phyloP scores from a whole-genome alignment of 2,113 vertebrate genomes.

The Amazona vittata region DNA sequence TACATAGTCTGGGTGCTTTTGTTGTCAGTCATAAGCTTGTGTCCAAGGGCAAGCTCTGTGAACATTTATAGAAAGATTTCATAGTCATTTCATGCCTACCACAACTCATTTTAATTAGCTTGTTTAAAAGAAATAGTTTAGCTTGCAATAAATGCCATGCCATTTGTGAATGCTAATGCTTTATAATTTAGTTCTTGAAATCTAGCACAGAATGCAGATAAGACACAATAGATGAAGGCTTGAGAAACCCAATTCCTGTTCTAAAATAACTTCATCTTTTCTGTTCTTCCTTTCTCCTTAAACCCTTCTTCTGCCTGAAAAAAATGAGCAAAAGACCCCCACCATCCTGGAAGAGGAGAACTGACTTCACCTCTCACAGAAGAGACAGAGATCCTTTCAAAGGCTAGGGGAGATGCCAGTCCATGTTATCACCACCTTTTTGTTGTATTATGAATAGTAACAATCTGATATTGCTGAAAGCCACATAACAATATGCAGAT shows the following conservation, averaged over 20 bases:
- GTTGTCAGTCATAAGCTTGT: neutral
- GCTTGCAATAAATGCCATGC: slow-evolving; percentile 7
- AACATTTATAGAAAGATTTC: slow-evolving; percentile 7
- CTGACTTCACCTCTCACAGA: neutral
- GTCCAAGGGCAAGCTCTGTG: slow-evolving; percentile 17
- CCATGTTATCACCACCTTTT: neutral
- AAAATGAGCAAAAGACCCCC: neutral
- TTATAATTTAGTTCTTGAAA: slow-evolving; percentile 23
- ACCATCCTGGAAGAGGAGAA: neutral
- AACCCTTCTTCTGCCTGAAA: neutral
- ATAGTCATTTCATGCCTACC: slow-evolving; percentile 5
- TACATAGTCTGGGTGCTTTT: neutral
- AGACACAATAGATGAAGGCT: neutral
- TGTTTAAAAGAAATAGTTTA: slow-evolving; percentile 51
- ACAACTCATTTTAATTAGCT: slow-evolving; percentile 43
- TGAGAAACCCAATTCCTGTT: neutral
- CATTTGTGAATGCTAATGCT: neutral
- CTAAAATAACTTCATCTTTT: neutral
- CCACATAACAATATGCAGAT: accelerated
- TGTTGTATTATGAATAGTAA: neutral
- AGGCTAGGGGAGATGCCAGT: neutral
- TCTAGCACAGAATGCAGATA: neutral
- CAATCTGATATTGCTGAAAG: neutral
- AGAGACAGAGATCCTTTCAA: neutral
- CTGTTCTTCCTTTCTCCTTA: neutral